Evolutionary conservation across 2,888 invertebrate genomes (phyloP), one percentile per base, ranked within the genome.

Genomic region (Parthenolecanium corni): DNA sequence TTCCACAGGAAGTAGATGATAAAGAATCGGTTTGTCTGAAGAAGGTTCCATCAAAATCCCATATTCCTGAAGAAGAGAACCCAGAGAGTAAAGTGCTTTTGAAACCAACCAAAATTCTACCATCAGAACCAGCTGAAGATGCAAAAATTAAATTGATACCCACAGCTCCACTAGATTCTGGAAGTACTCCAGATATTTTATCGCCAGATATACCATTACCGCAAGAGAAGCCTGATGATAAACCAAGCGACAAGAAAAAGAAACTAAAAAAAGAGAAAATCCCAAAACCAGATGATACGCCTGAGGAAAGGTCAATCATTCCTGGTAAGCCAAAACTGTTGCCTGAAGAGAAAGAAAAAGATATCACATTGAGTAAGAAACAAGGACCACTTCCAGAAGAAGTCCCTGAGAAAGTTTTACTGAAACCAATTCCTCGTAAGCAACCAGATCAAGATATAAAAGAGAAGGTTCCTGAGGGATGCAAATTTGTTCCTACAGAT

Each of bases 1-100:
- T 75, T 67, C 72, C 73, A 67, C 66, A 67, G 49, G 65, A 69
- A n/a, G 66, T 67, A 16, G 69, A 72, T 2, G 57, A 64, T 52
- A 40, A 23, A 54, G 76, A 77, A 67, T 71, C 70, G 46, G 72
- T 80, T 0, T 75, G 74, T 44, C 71, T 80, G 11, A 80, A 79
- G 69, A 78, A 78, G 21, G 62, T 66, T 14, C 64, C 66, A 9
- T 51, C 53, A 40, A 66, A 65, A 5, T 52, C 62, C 14, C 31
- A 12, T n/a, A 63, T 66, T 2, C 64, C 70, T 3, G 64, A 68
- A 12, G 68, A 70, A 21, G 71, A 72, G 18, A 65, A 70, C 61
- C 61, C 67, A 63, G 62, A 64, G 18, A 70, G 68, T 25, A 14
- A 66, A 16, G 65, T 66, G 24, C 66, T 68, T 52, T 65, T 67